Percentiles rank a stretch among this genome's conserved stretches.
Evolutionary conservation across 1,140 invertebrate species (phyloP).

Genomic region (Lanistes nyassanus): DNA sequence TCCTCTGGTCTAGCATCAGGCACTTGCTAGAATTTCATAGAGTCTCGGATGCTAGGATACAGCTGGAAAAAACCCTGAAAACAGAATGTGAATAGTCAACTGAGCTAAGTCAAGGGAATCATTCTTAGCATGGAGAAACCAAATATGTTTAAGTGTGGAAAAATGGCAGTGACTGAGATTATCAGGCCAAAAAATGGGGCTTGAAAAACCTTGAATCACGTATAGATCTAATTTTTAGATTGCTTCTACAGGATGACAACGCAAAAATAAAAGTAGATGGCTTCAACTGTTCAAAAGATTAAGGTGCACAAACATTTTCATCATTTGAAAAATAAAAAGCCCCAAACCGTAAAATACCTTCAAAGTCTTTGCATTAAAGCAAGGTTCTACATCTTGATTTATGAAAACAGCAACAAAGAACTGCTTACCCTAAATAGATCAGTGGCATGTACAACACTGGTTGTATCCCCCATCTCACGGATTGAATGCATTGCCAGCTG

Average conservation of each 20-base stretch:
- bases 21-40: constrained; percentile 13
- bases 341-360: no score
- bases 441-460: constrained; percentile 54
- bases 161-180: no score
- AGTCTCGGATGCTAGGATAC: constrained; percentile 6
- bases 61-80: constrained; percentile 21
- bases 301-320: no score
- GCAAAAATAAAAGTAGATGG: no score
- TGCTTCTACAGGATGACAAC: no score
- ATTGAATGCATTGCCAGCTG: constrained; percentile 71
- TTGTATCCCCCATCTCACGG: constrained; percentile 67
- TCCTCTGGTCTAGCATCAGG: no score
- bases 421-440: constrained; percentile 53
- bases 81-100: constrained; percentile 3
- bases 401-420: background rate
- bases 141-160: background rate
- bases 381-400: background rate
- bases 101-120: background rate
- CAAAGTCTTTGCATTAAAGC: background rate
- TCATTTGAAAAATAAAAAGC: no score
- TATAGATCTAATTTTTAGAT: no score
- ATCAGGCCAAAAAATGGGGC: no score
- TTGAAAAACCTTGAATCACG: no score
- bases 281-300: no score
- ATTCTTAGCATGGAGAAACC: background rate